Conservation (phyloP, 2,113 vertebrate genomes). For the Pimephales promelas region DNA sequence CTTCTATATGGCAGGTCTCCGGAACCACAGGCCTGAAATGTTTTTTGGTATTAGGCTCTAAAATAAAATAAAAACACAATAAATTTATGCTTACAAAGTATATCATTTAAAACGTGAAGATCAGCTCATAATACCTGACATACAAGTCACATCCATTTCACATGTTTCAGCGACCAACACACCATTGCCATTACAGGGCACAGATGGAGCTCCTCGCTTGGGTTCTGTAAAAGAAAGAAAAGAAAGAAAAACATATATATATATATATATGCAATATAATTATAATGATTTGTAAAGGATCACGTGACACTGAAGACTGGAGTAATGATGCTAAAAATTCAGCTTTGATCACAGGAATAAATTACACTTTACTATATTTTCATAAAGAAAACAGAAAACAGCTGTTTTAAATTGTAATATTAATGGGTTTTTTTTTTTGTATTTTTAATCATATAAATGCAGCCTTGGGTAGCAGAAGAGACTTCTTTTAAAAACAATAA, state of each 20-base stretch:
- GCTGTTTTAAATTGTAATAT: too few relatives aligned
- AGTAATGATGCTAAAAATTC: too few relatives aligned
- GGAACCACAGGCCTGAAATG: conserved; percentile 71
- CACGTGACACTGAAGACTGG: too few relatives aligned
- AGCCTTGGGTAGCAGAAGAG: too few relatives aligned
- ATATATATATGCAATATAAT: too few relatives aligned
- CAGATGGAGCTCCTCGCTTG: conserved; percentile 63
- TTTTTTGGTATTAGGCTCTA: conserved; percentile 51
- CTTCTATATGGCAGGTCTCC: conserved; percentile 84
- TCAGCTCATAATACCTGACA: conserved; percentile 59
- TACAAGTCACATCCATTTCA: conserved; percentile 73
- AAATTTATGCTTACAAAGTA: not conserved
- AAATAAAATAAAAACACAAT: not conserved
- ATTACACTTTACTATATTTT: too few relatives aligned
- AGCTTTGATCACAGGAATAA: too few relatives aligned
- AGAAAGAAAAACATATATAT: not conserved
- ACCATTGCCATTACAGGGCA: conserved; percentile 66
- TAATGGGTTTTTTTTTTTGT: too few relatives aligned
- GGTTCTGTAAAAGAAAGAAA: conserved; percentile 58
- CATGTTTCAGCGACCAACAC: conserved; percentile 89
- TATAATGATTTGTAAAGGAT: too few relatives aligned
- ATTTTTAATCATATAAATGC: too few relatives aligned
- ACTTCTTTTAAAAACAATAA: too few relatives aligned
- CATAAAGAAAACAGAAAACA: too few relatives aligned
- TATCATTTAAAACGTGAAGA: not conserved